Percentiles rank a stretch among this genome's conserved stretches.
Conservation (phyloP, 2,888 invertebrate species). For the Rosalia funebris region DNA sequence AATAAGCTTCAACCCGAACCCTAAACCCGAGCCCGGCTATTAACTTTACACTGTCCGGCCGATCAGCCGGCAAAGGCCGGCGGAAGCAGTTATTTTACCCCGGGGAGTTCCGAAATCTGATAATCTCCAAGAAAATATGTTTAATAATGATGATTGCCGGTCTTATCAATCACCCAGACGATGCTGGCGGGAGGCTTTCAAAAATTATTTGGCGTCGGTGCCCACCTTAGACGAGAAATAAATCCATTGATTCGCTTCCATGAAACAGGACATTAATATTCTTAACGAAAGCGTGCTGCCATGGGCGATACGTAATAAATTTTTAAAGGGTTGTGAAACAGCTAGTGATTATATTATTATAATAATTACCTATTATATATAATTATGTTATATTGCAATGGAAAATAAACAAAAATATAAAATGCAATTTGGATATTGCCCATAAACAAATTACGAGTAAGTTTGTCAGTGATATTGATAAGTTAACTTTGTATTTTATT, state of each 20-base stretch:
- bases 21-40: slow-evolving; percentile 3
- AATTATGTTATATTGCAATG: too few species aligned
- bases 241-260: slow-evolving; percentile 6
- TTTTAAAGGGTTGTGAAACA: background rate
- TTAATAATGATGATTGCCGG: slow-evolving; percentile 47
- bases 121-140: slow-evolving; percentile 48
- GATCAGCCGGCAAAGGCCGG: slow-evolving; percentile 3
- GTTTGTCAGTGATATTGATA: too few species aligned
- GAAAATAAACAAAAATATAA: too few species aligned
- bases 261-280: slow-evolving; percentile 18
- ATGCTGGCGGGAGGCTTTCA: slow-evolving; percentile 19
- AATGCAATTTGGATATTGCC: too few species aligned
- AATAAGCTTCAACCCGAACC: too few species aligned
- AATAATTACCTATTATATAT: too few species aligned
- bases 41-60: slow-evolving; percentile 11
- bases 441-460: too few species aligned
- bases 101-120: slow-evolving; percentile 45
- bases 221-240: slow-evolving; percentile 10
- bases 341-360: too few species aligned
- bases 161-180: slow-evolving; percentile 43
- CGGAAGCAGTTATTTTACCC: slow-evolving; percentile 41
- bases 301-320: background rate
- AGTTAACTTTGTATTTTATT: too few species aligned
- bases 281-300: background rate
- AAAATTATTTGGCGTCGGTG: slow-evolving; percentile 9